phyloP scores from a whole-genome alignment of 2,888 invertebrate genomes.

The Leucozona laternaria region DNA sequence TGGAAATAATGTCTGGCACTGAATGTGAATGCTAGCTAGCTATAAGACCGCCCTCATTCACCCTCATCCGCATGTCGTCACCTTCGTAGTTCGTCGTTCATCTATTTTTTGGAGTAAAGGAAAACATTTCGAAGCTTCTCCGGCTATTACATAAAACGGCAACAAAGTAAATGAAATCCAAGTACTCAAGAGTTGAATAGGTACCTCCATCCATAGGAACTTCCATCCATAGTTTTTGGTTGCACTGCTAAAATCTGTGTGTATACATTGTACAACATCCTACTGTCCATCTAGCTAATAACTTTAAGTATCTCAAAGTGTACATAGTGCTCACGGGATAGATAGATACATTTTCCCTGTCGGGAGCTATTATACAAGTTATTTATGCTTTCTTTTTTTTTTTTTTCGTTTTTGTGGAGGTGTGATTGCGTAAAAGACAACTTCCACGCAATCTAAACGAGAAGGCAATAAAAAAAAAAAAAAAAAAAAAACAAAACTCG shows the following conservation, averaged over 20 bases:
- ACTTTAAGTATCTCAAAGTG: conserved; percentile 16
- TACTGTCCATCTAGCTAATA: conserved; percentile 18
- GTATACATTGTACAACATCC: neutral
- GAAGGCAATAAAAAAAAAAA: too few species aligned
- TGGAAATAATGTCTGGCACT: conserved; percentile 34
- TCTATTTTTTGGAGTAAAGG: conserved; percentile 1
- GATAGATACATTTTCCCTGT: conserved; percentile 36
- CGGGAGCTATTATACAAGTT: conserved; percentile 4
- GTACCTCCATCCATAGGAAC: neutral
- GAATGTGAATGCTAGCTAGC: neutral
- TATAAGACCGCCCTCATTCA: conserved; percentile 14
- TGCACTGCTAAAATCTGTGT: neutral
- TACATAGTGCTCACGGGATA: conserved; percentile 5
- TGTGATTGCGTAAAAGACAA: conserved; percentile 72
- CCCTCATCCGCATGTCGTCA: neutral
- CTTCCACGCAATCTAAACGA: conserved; percentile 48
- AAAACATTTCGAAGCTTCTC: conserved; percentile 10
- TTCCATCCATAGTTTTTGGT: conserved; percentile 9
- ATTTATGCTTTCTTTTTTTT: conserved; percentile 8
- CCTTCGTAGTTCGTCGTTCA: neutral
- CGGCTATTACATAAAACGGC: conserved; percentile 28
- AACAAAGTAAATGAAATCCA: conserved; percentile 36
- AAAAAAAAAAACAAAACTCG: neutral
- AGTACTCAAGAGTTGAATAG: conserved; percentile 3
- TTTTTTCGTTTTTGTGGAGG: conserved; percentile 35